These are phyloP conservation scores for Montifringilla adamsi DNA, from an alignment of 2,113 vertebrate species.

Conservation along the genomic window DNA sequence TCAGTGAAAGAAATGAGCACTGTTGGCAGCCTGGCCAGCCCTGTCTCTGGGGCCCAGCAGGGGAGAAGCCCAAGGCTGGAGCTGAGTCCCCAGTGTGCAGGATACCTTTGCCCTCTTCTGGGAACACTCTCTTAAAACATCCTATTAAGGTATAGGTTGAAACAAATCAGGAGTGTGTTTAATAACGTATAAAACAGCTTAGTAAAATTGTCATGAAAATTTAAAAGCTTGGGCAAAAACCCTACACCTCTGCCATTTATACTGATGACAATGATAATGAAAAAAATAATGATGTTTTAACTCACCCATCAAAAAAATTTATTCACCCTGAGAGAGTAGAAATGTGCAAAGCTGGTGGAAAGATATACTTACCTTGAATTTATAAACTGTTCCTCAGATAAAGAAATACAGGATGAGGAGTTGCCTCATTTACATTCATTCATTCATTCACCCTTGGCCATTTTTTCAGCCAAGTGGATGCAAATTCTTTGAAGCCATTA, in stretches of 20 bases:
- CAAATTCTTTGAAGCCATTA: not conserved
- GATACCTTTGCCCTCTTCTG: constrained; percentile 20
- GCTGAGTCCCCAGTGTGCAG: not conserved
- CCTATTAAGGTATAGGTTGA: constrained; percentile 35
- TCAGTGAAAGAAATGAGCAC: not conserved
- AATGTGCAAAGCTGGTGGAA: constrained; percentile 40
- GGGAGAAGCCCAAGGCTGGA: not conserved
- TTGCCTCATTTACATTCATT: constrained; percentile 32
- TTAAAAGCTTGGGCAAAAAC: constrained; percentile 61
- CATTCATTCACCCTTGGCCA: not conserved
- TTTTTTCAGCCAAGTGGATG: constrained; percentile 18
- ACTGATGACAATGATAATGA: constrained; percentile 67
- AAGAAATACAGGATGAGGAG: constrained; percentile 28
- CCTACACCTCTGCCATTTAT: constrained; percentile 60
- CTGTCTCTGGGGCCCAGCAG: not conserved
- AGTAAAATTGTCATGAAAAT: constrained; percentile 70
- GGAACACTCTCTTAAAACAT: constrained; percentile 42
- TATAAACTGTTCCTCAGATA: constrained; percentile 56
- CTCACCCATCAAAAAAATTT: constrained; percentile 65
- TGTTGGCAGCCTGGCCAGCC: not conserved
- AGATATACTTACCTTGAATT: constrained; percentile 61
- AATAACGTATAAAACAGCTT: constrained; percentile 67
- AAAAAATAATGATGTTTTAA: constrained; percentile 69
- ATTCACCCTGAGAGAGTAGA: constrained; percentile 56
- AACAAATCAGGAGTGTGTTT: constrained; percentile 63